phyloP scores from a whole-genome alignment of 2,888 invertebrate species.

The Andrena hattorfiana region DNA sequence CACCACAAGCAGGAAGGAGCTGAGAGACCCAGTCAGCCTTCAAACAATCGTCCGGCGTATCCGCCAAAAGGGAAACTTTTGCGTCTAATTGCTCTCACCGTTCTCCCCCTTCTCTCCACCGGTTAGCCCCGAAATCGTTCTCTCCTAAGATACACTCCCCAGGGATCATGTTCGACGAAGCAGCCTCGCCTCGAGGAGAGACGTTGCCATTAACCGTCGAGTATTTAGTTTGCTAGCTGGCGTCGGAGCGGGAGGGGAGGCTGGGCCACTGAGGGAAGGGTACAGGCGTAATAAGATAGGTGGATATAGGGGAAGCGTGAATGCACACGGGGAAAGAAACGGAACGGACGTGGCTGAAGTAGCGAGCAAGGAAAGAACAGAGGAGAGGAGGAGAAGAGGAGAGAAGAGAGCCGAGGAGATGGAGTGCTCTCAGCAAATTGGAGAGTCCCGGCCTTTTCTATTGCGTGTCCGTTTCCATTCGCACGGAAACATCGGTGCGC shows the following conservation, averaged over 20 bases:
- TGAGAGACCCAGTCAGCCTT: background rate
- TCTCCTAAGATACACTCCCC: background rate
- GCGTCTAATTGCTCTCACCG: constrained; percentile 31
- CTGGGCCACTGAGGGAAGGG: background rate
- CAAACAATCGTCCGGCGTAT: constrained; percentile 21
- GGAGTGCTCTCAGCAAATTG: constrained; percentile 77
- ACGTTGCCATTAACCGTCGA: constrained; percentile 64
- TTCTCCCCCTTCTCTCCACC: background rate
- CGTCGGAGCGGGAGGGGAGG: background rate
- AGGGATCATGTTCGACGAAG: constrained; percentile 39
- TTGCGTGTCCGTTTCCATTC: constrained; percentile 71
- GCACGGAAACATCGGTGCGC: constrained; percentile 67
- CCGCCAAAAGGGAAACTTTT: background rate
- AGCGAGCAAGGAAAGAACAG: constrained; percentile 14
- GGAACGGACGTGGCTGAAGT: constrained; percentile 11
- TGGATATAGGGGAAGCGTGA: constrained; percentile 48
- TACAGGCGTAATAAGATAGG: constrained; percentile 57
- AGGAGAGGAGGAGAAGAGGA: background rate
- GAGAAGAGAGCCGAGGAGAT: constrained; percentile 39
- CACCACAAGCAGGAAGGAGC: background rate
- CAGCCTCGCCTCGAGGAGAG: constrained; percentile 16
- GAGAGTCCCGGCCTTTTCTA: constrained; percentile 75
- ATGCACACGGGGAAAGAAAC: constrained; percentile 16
- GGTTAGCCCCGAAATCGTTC: background rate
- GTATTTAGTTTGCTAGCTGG: constrained; percentile 54